Base-by-base conservation (phyloP, 1,140 invertebrate genomes). In the Bombus soroeensis region DNA sequence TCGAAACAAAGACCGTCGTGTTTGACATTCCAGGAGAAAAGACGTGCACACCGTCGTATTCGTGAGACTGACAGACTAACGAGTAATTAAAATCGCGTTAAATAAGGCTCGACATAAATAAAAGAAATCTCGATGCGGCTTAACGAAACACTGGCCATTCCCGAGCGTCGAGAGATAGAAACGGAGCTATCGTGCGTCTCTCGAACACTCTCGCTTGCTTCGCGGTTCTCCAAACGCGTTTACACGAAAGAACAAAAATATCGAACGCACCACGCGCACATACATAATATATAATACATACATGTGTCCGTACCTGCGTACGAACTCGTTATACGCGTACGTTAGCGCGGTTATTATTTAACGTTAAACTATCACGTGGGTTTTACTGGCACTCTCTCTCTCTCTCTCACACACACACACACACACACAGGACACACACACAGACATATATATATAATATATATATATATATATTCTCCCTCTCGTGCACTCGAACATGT, bases 121-220 rank as follows among this genome's bases (percentile, higher is more conserved):
- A 80, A 59, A 76, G 59, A 82, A 64, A 83, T 77, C 75, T 78
- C 74, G 82, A 70, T 64, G 73, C 71, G 75, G 76, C 53, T 84
- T 41, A 74, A 81, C 71, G 71, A 81, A 81, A 75, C 88, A 89
- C 88, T 89, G 88, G 88, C 88, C 88, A 89, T 89, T 86, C 75
- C 83, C 78, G 87, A 88, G 70, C 81, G 78, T 62, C 72, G 43
- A 41, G 22, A 43, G 81, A 6, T 2, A 25, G n/a, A 62, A 53
- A 62, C 9, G 12, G 8, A 2, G 25, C 47, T 78, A 5, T 47
- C 59, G 4, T 39, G 53, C 2, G 5, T n/a, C 39, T 34, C 41
- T 53, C 83, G 59, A 32, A 64, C 71, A 9, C 66, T 32, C 83
- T 79, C 37, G 32, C n/a, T 25, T 25, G 34, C 64, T 18, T 18